A percentile compares a stretch with the other conserved stretches of the same genome.
Conservation (phyloP, 2,797 vertebrate species). For the Micropoecilia bifurca region DNA sequence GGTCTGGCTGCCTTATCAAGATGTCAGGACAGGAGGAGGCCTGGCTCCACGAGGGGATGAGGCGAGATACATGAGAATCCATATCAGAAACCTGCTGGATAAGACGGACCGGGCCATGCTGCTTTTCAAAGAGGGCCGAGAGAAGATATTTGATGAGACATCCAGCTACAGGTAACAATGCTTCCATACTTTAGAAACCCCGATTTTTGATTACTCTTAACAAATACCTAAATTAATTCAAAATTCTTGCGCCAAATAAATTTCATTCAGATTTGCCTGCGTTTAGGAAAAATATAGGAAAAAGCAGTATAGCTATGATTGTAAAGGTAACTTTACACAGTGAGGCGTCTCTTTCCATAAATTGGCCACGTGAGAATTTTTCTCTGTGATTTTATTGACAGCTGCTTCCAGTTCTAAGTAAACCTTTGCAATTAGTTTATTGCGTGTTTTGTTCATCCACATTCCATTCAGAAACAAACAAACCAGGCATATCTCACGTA, state of each 20-base stretch:
- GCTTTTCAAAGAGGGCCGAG: slow-evolving; percentile 81
- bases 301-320: not conserved
- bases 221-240: not conserved
- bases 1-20: slow-evolving; percentile 78
- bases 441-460: not conserved
- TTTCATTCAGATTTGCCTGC: not conserved
- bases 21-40: not conserved
- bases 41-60: slow-evolving; percentile 69
- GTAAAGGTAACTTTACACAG: no score
- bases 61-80: slow-evolving; percentile 79
- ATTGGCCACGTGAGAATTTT: not conserved
- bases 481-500: not conserved
- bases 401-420: not conserved
- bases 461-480: not conserved
- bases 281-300: not conserved
- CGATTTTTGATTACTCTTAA: not conserved
- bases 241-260: not conserved
- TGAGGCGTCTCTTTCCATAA: not conserved
- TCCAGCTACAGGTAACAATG: slow-evolving; percentile 80
- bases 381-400: not conserved
- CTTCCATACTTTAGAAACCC: not conserved
- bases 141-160: slow-evolving; percentile 83
- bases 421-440: not conserved
- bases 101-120: slow-evolving; percentile 80
- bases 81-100: slow-evolving; percentile 82